phyloP scores from a whole-genome alignment of 2,113 vertebrate genomes.

The Anguilla rostrata region DNA sequence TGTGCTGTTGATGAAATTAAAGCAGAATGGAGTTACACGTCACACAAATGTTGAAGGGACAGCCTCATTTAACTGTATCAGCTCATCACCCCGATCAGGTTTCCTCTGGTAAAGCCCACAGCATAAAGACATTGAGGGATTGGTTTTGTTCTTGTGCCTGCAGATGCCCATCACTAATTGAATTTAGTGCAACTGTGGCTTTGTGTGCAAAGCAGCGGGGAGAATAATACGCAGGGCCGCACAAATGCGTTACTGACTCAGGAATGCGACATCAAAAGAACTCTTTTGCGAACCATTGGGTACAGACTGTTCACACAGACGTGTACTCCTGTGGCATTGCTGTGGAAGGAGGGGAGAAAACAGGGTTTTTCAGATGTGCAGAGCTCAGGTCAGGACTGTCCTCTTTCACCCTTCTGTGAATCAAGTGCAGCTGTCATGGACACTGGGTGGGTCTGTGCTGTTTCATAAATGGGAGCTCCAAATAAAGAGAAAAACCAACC shows the following conservation, averaged over 20 bases:
- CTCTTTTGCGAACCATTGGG: conserved; percentile 32
- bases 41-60: not conserved
- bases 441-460: not conserved
- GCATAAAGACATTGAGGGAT: conserved; percentile 22
- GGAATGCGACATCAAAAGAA: conserved; percentile 34
- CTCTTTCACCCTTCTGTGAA: not conserved
- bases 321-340: conserved; percentile 22
- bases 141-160: conserved; percentile 16
- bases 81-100: conserved; percentile 22
- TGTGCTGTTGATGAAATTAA: not conserved
- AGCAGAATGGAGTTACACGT: not conserved
- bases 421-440: not conserved
- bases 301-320: conserved; percentile 23
- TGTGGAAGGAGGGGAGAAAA: not conserved
- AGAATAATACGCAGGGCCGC: not conserved
- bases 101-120: conserved; percentile 21
- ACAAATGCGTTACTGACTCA: conserved; percentile 23
- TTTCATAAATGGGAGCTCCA: not conserved
- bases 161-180: conserved; percentile 43
- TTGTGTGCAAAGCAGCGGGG: conserved; percentile 15
- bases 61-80: conserved; percentile 6
- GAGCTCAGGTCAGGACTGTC: not conserved
- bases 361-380: not conserved
- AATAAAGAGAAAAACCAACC: not conserved
- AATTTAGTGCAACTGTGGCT: conserved; percentile 28